Evolutionary conservation across 2,888 invertebrate genomes (phyloP).

Genomic region (Nemoura dubitans): DNA sequence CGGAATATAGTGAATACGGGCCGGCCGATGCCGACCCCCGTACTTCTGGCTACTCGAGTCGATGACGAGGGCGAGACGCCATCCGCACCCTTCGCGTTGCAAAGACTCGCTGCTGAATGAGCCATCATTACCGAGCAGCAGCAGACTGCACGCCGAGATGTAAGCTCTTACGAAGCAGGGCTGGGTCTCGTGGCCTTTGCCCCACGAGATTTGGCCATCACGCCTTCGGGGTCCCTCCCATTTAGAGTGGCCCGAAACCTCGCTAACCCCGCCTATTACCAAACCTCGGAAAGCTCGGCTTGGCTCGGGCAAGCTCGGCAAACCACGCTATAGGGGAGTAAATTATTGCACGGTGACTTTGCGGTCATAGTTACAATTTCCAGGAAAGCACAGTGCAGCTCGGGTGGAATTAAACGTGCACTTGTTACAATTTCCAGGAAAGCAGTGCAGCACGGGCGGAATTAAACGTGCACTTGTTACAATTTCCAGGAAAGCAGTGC

Average conservation of each 20-base stretch:
- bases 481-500: too few relatives aligned
- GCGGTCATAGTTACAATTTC: too few relatives aligned
- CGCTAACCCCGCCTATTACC: too few relatives aligned
- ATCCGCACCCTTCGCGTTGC: neutral
- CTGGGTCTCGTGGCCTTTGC: constrained; percentile 8
- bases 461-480: neutral
- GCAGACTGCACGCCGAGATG: neutral
- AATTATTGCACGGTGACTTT: too few relatives aligned
- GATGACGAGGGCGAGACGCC: neutral
- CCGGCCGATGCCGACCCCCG: neutral
- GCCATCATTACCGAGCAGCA: neutral
- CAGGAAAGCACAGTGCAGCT: too few relatives aligned
- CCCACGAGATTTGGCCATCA: neutral
- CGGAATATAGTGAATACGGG: neutral
- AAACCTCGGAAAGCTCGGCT: too few relatives aligned
- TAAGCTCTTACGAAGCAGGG: neutral
- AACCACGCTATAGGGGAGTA: too few relatives aligned
- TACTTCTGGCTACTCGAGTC: neutral
- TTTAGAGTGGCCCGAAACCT: neutral
- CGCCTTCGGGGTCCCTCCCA: neutral
- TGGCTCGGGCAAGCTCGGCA: too few relatives aligned
- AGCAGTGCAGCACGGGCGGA: too few relatives aligned
- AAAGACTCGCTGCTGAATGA: neutral
- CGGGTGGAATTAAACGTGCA: too few relatives aligned
- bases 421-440: neutral